Evolutionary conservation across 2,113 vertebrate species (phyloP).

Genomic region (Cephalopterus ornatus): DNA sequence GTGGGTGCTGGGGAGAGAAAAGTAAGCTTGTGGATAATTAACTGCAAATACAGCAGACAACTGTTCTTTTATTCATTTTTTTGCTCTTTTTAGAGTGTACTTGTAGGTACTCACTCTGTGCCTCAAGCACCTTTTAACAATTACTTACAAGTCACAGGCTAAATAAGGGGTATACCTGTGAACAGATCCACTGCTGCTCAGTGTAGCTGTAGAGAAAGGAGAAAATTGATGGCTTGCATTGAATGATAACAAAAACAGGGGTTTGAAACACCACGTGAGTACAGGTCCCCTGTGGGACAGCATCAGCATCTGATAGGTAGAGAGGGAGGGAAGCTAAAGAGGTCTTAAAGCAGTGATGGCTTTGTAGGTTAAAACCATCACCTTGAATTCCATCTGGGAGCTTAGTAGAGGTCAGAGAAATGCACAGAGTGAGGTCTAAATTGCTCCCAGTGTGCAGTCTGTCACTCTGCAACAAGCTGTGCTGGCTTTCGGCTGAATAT

Average conservation of each 20-base stretch:
- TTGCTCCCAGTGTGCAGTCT: background rate
- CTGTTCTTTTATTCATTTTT: conserved; percentile 28
- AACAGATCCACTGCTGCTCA: background rate
- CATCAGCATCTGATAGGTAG: background rate
- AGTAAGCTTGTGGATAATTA: conserved; percentile 3
- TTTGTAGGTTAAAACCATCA: conserved; percentile 1
- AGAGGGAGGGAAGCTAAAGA: background rate
- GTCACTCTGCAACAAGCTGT: background rate
- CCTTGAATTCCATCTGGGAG: conserved; percentile 12
- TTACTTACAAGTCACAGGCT: conserved; percentile 6
- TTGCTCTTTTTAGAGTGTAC: background rate
- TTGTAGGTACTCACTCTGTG: background rate
- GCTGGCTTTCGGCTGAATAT: background rate
- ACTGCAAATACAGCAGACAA: background rate
- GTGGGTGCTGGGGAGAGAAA: background rate
- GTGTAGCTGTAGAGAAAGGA: background rate
- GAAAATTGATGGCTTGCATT: background rate
- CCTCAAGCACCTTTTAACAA: conserved; percentile 8
- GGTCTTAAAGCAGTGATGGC: background rate
- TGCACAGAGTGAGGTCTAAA: background rate
- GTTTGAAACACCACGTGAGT: background rate
- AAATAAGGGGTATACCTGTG: background rate
- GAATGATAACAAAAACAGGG: background rate
- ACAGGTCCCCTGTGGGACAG: background rate
- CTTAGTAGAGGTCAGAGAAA: background rate